These are phyloP conservation scores for Dryocosmus kuriphilus DNA, from an alignment of 2,888 invertebrate species.

Conservation along the genomic window DNA sequence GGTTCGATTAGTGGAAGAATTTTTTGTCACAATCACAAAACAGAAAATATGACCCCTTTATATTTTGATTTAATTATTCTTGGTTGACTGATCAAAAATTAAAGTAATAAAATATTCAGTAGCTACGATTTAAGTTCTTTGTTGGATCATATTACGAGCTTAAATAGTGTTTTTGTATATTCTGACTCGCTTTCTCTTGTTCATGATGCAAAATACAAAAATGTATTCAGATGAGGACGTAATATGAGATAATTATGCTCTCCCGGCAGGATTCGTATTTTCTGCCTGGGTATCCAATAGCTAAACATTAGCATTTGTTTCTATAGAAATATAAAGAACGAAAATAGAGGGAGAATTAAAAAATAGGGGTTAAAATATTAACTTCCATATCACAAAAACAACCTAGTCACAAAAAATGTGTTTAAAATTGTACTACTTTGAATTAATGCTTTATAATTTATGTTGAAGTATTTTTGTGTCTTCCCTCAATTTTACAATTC, in stretches of 20 bases:
- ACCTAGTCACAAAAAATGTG: background rate
- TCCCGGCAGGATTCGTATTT: slow-evolving; percentile 33
- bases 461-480: background rate
- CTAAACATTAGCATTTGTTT: slow-evolving; percentile 39
- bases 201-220: slow-evolving; percentile 35
- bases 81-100: slow-evolving; percentile 6
- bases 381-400: background rate
- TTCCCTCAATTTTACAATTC: background rate
- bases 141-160: slow-evolving; percentile 28
- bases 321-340: slow-evolving; percentile 28
- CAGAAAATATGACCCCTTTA: background rate
- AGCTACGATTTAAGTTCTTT: slow-evolving; percentile 27
- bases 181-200: slow-evolving; percentile 28
- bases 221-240: slow-evolving; percentile 36
- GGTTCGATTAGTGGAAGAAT: background rate
- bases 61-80: background rate
- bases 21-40: background rate
- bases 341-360: slow-evolving; percentile 17
- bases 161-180: slow-evolving; percentile 36
- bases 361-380: slow-evolving; percentile 16
- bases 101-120: slow-evolving; percentile 12
- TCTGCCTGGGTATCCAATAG: slow-evolving; percentile 26
- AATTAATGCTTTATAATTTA: too few relatives aligned
- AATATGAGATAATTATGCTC: slow-evolving; percentile 38
- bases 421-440: background rate